Conservation (phyloP, 2,113 vertebrate species). For the Lutjanus erythropterus region DNA sequence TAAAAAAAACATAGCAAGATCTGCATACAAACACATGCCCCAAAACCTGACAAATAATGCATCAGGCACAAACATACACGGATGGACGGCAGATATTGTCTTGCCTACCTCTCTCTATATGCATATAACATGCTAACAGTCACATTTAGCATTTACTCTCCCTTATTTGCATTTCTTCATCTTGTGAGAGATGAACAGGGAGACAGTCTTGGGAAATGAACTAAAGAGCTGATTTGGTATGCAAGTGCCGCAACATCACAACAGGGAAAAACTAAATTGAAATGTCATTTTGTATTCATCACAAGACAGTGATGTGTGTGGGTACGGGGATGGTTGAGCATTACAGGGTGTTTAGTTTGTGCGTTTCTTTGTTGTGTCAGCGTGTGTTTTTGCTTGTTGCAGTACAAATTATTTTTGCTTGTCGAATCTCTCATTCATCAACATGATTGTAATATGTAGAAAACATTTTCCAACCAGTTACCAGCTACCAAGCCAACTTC, state of each 20-base stretch:
- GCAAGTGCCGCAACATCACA: slow-evolving; percentile 47
- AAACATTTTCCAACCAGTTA: background rate
- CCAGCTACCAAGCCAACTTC: background rate
- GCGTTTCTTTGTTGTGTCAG: background rate
- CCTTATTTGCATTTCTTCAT: slow-evolving; percentile 59
- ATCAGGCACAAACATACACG: background rate
- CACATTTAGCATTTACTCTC: slow-evolving; percentile 5
- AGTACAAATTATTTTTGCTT: slow-evolving; percentile 24
- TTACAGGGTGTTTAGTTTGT: slow-evolving; percentile 25
- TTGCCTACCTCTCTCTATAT: background rate
- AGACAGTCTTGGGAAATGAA: slow-evolving; percentile 45
- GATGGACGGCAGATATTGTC: slow-evolving; percentile 30
- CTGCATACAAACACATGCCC: background rate
- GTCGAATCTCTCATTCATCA: background rate
- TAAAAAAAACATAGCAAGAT: background rate
- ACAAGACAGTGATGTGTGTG: slow-evolving; percentile 15
- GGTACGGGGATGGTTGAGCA: background rate
- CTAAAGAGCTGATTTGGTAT: slow-evolving; percentile 55
- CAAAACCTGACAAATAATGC: too few relatives aligned
- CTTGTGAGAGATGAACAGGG: slow-evolving; percentile 31
- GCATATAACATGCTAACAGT: slow-evolving; percentile 3
- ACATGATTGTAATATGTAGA: background rate
- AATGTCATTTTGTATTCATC: slow-evolving; percentile 70
- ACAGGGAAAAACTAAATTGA: slow-evolving; percentile 68
- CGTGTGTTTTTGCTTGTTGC: background rate